phyloP scores from a whole-genome alignment of 2,113 vertebrate species.

The Elachura formosa region DNA sequence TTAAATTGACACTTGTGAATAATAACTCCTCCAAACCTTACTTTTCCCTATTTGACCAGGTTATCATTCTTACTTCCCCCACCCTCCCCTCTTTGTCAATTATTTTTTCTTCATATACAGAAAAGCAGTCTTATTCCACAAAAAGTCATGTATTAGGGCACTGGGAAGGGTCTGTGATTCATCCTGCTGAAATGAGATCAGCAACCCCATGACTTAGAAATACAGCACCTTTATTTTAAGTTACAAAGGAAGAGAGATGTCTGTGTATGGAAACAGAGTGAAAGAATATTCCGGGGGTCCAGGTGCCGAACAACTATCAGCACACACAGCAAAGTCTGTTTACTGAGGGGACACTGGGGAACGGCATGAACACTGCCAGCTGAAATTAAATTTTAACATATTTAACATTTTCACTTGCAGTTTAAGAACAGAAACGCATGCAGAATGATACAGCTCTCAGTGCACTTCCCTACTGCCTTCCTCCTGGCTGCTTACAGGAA shows the following conservation, averaged over 20 bases:
- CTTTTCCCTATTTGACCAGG: neutral
- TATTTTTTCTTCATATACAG: neutral
- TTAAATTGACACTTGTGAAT: neutral
- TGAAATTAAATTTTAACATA: neutral
- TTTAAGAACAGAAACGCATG: neutral
- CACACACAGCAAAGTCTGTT: neutral
- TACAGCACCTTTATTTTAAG: neutral
- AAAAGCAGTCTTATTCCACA: neutral
- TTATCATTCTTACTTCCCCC: neutral
- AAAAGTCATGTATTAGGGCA: neutral
- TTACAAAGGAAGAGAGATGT: neutral
- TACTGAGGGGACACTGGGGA: accelerated
- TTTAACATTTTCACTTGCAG: neutral
- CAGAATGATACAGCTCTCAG: neutral
- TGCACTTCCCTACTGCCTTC: neutral
- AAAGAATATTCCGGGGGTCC: neutral
- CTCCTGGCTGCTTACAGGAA: neutral
- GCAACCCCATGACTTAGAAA: neutral
- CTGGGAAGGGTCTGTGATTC: neutral
- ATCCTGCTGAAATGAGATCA: neutral
- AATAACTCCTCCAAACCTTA: neutral
- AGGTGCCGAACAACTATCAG: neutral
- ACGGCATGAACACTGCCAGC: too few species aligned
- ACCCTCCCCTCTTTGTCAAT: neutral
- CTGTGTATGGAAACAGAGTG: neutral